Conservation (phyloP, 1,140 invertebrate species). For the Melanaphis sacchari region DNA sequence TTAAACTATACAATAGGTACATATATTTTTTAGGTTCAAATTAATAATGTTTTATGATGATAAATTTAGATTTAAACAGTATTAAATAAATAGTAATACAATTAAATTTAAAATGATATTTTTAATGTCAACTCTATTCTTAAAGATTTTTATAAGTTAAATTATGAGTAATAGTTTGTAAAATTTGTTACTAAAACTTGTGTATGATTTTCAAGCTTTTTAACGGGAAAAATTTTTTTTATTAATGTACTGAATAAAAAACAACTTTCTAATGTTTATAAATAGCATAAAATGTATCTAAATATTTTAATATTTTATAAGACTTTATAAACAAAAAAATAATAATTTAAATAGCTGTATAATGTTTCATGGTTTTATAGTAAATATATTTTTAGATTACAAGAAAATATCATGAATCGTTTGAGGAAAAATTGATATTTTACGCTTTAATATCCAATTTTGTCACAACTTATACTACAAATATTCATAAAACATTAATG, state of each 20-base stretch:
- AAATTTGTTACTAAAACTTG: no score
- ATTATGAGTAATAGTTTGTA: no score
- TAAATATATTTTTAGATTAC: background rate
- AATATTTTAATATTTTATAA: background rate
- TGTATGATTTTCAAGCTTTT: background rate
- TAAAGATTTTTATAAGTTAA: background rate
- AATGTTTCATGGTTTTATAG: background rate
- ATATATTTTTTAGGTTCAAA: background rate
- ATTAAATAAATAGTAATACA: background rate
- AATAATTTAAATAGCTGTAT: background rate
- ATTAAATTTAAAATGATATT: background rate
- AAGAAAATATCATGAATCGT: background rate
- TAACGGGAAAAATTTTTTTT: background rate
- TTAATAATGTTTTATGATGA: background rate
- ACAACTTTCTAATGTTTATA: background rate
- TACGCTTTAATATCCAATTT: background rate
- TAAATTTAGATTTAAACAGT: background rate
- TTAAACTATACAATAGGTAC: background rate
- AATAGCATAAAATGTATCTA: background rate
- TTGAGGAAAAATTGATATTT: background rate
- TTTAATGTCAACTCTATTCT: background rate
- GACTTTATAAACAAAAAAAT: background rate
- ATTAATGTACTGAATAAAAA: background rate
- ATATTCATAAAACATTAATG: background rate
- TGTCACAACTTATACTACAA: background rate